phyloP scores from a whole-genome alignment of 1,140 invertebrate species.

The Heliconius melpomene region DNA sequence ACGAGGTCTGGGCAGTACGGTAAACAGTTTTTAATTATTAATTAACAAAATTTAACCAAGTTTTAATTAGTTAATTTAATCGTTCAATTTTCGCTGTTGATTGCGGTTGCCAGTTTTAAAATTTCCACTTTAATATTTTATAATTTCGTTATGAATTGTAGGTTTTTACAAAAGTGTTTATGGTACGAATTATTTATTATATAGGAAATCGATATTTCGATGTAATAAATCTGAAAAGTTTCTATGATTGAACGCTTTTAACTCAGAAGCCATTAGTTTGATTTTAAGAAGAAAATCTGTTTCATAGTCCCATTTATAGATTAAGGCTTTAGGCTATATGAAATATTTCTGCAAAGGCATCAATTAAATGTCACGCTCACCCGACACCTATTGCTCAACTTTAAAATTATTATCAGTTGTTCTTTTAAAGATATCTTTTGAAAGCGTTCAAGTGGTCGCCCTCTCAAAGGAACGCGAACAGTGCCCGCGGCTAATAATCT shows the following conservation, averaged over 20 bases:
- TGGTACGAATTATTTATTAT: too few species aligned
- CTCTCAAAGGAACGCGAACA: conserved; percentile 53
- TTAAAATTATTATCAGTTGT: conserved; percentile 22
- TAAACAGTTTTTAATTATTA: conserved; percentile 52
- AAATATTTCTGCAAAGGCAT: background rate
- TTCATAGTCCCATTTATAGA: too few species aligned
- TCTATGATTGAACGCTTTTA: too few species aligned
- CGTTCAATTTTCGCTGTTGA: conserved; percentile 34
- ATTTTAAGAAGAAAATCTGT: too few species aligned
- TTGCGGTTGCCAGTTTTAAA: conserved; percentile 35
- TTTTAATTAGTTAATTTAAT: conserved; percentile 51
- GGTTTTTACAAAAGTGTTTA: background rate
- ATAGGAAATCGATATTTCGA: too few species aligned
- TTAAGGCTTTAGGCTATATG: too few species aligned
- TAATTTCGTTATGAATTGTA: background rate
- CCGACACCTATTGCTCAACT: background rate
- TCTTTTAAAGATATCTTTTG: conserved; percentile 27
- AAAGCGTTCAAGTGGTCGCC: conserved; percentile 13
- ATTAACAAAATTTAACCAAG: conserved; percentile 45
- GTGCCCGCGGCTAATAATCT: conserved; percentile 59
- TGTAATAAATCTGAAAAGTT: too few species aligned
- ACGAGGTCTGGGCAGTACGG: conserved; percentile 31
- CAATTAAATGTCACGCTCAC: conserved; percentile 19
- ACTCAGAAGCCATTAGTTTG: too few species aligned
- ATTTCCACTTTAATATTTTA: conserved; percentile 5